Evolutionary conservation across 2,797 vertebrate genomes (phyloP), one percentile per base, ranked within the genome.

Genomic region (Hirundo rustica): DNA sequence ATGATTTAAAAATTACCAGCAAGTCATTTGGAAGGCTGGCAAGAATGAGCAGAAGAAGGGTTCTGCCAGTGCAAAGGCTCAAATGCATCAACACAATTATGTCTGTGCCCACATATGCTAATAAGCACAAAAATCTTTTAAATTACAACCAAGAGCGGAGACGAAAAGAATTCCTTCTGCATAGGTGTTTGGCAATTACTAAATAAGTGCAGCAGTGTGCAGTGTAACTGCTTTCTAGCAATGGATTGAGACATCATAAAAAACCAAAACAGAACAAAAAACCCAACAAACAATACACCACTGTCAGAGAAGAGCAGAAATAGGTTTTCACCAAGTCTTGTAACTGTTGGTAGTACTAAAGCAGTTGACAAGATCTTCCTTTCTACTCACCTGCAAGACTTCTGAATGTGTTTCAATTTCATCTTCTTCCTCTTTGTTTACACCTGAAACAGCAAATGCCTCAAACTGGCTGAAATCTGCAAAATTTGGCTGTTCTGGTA

Each of bases 391-490:
- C 98, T 98, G 98, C 95, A 98, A 97, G 47, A 96, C 96, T 93
- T 99, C 99, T 7, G 98, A 96, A 91, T 98, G 98, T 6, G 98
- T 98, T 89, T 99, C 99, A 2, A 97, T 97, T 93, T 99, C 99
- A 30, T 98, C 98, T 26, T 98, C 96, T 93, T 98, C 97, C 95
- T 99, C 97, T 97, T 99, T 99, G 78, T 97, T 98, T 73, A 97
- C 97, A 95, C 96, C 96, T 64, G 98, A 98, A 92, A 98, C 98
- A 88, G 99, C 98, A 95, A 99, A 99, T 53, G 98, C 99, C 97
- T 99, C 98, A 97, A 99, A 99, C 82, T 99, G 99, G 96, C 99
- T 99, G 96, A 99, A 99, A 97, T 99, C 99, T 26, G 99, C 99
- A 89, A 99, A 99, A 96, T 99, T 99, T 96, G 99, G 99, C 98